Conservation (phyloP, 2,113 vertebrate species). For the Pygoscelis adeliae region DNA sequence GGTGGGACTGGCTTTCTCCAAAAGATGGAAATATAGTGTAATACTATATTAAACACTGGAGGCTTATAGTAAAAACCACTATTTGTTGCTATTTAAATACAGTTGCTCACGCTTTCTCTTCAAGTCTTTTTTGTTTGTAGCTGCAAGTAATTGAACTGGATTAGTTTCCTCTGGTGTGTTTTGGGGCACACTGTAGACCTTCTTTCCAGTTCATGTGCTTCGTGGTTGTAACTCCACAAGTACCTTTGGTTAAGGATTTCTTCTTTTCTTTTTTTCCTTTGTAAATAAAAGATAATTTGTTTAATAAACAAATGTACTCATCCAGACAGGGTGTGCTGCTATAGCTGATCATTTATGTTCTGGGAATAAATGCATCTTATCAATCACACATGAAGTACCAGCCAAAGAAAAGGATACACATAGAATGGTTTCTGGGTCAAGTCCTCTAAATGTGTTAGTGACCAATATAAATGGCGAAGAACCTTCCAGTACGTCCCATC, state of each 20-base stretch:
- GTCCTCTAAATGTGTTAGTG: background rate
- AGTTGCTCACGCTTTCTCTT: background rate
- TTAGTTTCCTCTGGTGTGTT: background rate
- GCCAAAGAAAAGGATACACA: background rate
- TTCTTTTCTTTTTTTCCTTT: background rate
- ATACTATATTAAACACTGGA: too few relatives aligned
- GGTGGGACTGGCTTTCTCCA: background rate
- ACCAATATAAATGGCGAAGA: background rate
- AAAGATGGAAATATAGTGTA: background rate
- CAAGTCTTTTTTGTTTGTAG: background rate
- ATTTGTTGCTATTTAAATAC: background rate
- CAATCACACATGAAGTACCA: background rate
- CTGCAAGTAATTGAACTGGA: background rate
- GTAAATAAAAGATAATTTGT: background rate
- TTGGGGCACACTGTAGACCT: background rate
- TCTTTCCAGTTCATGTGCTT: background rate
- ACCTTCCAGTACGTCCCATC: background rate
- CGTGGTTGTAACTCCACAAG: background rate
- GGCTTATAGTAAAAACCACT: background rate
- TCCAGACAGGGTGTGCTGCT: background rate
- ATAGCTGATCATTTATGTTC: background rate
- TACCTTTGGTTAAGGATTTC: background rate
- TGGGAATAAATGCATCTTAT: background rate
- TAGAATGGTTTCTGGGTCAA: background rate
- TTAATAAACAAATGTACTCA: background rate